Conservation (phyloP, 35 echinoderm and acorn worm species). For the Heliocidaris erythrogramma region DNA sequence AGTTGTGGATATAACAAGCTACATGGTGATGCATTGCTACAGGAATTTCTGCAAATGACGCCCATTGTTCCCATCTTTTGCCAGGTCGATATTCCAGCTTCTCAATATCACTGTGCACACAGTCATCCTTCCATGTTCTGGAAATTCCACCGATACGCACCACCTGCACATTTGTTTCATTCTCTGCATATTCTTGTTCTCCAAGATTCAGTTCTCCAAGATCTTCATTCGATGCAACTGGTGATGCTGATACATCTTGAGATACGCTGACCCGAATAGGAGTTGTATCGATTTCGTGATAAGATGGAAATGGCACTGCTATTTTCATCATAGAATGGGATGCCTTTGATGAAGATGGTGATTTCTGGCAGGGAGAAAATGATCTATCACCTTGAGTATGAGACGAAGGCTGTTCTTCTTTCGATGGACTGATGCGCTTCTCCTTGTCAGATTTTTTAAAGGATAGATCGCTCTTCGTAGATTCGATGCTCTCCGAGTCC, state of each 20-base stretch:
- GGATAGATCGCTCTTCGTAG: background rate
- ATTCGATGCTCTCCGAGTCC: background rate
- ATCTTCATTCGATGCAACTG: background rate
- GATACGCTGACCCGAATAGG: background rate
- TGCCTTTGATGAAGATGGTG: background rate
- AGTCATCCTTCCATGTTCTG: background rate
- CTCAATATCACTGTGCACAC: slow-evolving; percentile 6
- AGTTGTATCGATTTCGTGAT: background rate
- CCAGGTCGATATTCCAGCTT: background rate
- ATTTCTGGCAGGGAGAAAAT: background rate
- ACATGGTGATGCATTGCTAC: slow-evolving; percentile 10
- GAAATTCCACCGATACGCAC: slow-evolving; percentile 19
- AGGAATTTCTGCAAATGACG: background rate
- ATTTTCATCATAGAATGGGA: background rate
- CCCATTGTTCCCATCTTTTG: background rate
- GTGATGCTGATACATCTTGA: background rate
- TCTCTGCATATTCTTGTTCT: background rate
- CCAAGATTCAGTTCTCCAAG: background rate
- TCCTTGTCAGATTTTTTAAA: background rate
- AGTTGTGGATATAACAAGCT: slow-evolving; percentile 14
- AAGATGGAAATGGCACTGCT: background rate
- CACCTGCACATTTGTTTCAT: background rate
- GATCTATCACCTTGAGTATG: background rate
- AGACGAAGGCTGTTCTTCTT: background rate
- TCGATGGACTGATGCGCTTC: background rate